phyloP scores from a whole-genome alignment of 1,140 invertebrate genomes.

The Pachypeltis micranthus region DNA sequence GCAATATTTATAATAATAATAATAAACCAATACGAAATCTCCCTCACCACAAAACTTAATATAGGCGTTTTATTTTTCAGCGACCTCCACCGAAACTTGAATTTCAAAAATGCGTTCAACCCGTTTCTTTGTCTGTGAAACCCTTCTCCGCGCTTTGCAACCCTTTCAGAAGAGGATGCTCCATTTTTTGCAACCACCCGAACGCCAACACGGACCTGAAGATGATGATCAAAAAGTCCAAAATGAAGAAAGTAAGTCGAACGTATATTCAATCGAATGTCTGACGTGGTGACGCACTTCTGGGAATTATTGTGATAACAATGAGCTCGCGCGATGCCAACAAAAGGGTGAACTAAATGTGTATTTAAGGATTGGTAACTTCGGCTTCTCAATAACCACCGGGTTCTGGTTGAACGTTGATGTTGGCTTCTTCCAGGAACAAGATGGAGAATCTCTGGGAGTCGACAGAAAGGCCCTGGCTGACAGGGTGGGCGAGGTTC shows the following conservation, averaged over 20 bases:
- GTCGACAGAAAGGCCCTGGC: constrained; percentile 11
- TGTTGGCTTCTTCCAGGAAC: constrained; percentile 2
- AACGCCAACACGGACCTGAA: constrained; percentile 9
- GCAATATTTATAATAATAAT: not conserved
- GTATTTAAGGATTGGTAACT: too few relatives aligned
- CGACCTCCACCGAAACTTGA: not conserved
- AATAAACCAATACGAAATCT: too few relatives aligned
- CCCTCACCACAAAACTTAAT: too few relatives aligned
- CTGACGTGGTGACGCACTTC: too few relatives aligned
- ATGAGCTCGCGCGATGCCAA: too few relatives aligned
- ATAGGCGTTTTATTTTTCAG: too few relatives aligned
- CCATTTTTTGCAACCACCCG: constrained; percentile 18
- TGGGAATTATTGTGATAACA: too few relatives aligned
- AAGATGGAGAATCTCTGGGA: not conserved
- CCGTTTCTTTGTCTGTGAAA: constrained; percentile 12
- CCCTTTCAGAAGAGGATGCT: constrained; percentile 15
- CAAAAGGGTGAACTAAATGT: too few relatives aligned
- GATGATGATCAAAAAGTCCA: constrained; percentile 15
- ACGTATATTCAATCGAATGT: too few relatives aligned
- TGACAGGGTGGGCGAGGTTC: constrained; percentile 9
- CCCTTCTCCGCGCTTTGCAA: constrained; percentile 12
- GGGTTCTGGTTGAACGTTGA: too few relatives aligned
- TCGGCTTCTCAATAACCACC: too few relatives aligned
- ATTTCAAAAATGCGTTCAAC: constrained; percentile 18
- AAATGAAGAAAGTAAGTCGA: constrained; percentile 11